Conservation (phyloP, 2,113 vertebrate species). For the Bufo bufo region DNA sequence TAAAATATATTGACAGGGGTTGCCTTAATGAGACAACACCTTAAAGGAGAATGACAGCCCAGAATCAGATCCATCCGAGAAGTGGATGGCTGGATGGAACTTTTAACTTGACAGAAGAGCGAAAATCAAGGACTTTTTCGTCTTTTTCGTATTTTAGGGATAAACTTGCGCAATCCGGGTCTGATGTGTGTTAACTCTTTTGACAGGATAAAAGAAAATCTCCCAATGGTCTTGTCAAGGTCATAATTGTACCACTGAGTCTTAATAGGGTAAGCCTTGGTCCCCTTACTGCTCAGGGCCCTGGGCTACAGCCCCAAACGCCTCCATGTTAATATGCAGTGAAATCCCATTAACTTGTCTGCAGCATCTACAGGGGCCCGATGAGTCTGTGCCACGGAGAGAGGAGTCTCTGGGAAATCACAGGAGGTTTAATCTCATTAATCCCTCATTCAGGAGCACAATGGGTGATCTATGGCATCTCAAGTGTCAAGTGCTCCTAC, state of each 20-base stretch:
- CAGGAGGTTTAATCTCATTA: slow-evolving; percentile 16
- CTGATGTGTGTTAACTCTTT: not conserved
- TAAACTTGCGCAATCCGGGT: not conserved
- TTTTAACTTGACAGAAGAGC: not conserved
- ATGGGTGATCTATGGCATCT: slow-evolving; percentile 6
- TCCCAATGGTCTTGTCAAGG: not conserved
- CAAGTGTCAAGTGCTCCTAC: slow-evolving; percentile 13
- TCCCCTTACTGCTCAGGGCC: not conserved
- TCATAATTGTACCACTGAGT: not conserved
- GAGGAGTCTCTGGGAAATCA: not conserved
- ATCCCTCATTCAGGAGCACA: slow-evolving; percentile 17
- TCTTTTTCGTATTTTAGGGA: not conserved
- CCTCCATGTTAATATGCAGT: not conserved
- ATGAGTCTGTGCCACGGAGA: not conserved
- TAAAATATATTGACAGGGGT: too few species aligned
- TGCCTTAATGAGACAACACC: too few species aligned
- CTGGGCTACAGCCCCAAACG: not conserved
- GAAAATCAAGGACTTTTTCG: not conserved
- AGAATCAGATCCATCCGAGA: not conserved
- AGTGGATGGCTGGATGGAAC: too few species aligned
- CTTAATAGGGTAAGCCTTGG: not conserved
- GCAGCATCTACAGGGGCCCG: not conserved
- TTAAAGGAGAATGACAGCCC: too few species aligned
- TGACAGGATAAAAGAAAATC: not conserved
- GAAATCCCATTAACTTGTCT: not conserved